Evolutionary conservation across 2,888 invertebrate species (phyloP).

Genomic region (Cyrtodaria siliqua): DNA sequence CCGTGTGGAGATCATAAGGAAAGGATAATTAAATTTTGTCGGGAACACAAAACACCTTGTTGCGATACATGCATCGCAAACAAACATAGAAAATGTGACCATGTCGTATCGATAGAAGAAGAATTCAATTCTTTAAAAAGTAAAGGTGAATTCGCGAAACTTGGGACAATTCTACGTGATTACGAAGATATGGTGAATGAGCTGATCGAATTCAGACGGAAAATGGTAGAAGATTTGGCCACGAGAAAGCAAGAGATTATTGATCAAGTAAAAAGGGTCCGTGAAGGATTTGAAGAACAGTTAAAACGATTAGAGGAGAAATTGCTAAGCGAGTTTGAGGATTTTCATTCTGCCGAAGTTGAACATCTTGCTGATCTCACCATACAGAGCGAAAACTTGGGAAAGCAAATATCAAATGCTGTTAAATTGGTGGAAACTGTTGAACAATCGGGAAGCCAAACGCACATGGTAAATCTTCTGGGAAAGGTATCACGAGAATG

Average conservation of each 20-base stretch:
- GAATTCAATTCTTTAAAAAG: conserved; percentile 42
- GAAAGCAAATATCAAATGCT: conserved; percentile 56
- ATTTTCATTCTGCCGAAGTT: conserved; percentile 37
- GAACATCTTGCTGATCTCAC: conserved; percentile 28
- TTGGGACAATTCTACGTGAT: conserved; percentile 13
- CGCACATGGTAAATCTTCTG: conserved; percentile 41
- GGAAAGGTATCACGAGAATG: conserved; percentile 38
- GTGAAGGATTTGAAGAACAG: conserved; percentile 43
- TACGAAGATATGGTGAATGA: conserved; percentile 42
- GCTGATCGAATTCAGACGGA: conserved; percentile 35
- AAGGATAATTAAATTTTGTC: conserved; percentile 49
- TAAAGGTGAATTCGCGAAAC: conserved; percentile 25
- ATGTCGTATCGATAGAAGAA: conserved; percentile 44
- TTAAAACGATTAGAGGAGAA: conserved; percentile 41
- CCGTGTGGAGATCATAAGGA: conserved; percentile 51
- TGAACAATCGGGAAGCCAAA: conserved; percentile 41
- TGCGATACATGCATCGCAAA: conserved; percentile 41
- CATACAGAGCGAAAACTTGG: conserved; percentile 44
- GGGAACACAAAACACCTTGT: conserved; percentile 38
- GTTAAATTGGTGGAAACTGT: conserved; percentile 45
- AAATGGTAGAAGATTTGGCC: conserved; percentile 43
- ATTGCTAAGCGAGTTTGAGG: conserved; percentile 42
- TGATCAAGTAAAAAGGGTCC: conserved; percentile 30
- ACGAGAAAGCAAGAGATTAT: conserved; percentile 31
- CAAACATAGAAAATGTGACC: conserved; percentile 48